phyloP scores from a whole-genome alignment of 1,140 invertebrate species.

The Trichoplusia ni region DNA sequence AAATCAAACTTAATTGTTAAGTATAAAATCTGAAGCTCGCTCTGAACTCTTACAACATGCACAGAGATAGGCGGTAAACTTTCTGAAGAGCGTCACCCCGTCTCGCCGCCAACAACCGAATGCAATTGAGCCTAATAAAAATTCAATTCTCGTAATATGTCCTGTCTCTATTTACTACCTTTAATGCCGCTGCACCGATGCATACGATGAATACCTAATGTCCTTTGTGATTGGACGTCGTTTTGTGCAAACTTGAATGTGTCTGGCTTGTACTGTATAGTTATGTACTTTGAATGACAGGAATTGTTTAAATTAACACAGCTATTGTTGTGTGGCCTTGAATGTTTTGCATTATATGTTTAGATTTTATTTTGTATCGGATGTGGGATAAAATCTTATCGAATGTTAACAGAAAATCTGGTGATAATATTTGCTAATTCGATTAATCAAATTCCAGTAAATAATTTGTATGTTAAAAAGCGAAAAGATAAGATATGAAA shows the following conservation, averaged over 20 bases:
- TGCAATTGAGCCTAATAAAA: slow-evolving; percentile 66
- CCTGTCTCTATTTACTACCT: slow-evolving; percentile 60
- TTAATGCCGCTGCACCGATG: slow-evolving; percentile 54
- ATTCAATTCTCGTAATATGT: slow-evolving; percentile 68
- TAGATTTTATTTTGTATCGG: neutral
- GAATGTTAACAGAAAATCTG: no score
- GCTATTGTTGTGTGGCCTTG: slow-evolving; percentile 7
- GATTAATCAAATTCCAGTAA: no score
- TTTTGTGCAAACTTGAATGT: slow-evolving; percentile 46
- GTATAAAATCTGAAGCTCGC: no score
- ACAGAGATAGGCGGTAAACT: slow-evolving; percentile 2
- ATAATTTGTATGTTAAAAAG: no score
- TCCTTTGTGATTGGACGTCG: slow-evolving; percentile 47
- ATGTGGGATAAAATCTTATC: no score
- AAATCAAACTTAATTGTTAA: no score
- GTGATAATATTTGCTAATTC: no score
- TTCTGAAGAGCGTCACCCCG: slow-evolving; percentile 22
- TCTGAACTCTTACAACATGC: neutral
- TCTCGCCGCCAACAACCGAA: slow-evolving; percentile 46
- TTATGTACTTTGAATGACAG: neutral
- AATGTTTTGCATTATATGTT: neutral
- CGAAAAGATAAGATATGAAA: no score
- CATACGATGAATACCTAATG: slow-evolving; percentile 69
- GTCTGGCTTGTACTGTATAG: slow-evolving; percentile 9
- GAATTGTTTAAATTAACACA: slow-evolving; percentile 8